Evolutionary conservation across 2,113 vertebrate genomes (phyloP).

Genomic region (Antennarius striatus): DNA sequence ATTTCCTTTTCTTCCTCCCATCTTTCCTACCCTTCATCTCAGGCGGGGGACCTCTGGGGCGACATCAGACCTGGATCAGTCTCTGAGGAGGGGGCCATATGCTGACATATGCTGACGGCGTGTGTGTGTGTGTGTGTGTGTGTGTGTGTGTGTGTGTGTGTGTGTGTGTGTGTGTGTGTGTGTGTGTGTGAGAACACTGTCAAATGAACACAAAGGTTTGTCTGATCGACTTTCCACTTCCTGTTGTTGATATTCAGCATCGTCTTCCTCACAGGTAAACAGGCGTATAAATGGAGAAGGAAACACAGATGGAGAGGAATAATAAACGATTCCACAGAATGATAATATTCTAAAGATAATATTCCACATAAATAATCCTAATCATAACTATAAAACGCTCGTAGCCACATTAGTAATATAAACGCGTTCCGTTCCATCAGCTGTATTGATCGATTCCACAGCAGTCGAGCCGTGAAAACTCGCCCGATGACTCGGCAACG

Average conservation of each 20-base stretch:
- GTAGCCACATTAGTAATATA: conserved; percentile 7
- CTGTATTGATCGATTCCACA: conserved; percentile 2
- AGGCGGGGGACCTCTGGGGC: conserved; percentile 51
- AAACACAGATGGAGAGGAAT: conserved; percentile 14
- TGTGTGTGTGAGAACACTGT: conserved; percentile 14
- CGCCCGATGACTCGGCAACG: neutral
- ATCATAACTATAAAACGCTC: conserved; percentile 31
- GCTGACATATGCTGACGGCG: conserved; percentile 65
- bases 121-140: conserved; percentile 24
- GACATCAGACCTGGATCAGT: conserved; percentile 58
- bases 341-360: conserved; percentile 12
- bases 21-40: conserved; percentile 1
- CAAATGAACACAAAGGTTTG: conserved; percentile 35
- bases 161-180: conserved; percentile 9
- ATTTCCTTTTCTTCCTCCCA: neutral
- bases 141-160: conserved; percentile 22
- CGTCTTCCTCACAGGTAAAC: too few species aligned
- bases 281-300: neutral
- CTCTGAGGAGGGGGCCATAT: conserved; percentile 64
- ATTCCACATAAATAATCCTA: conserved; percentile 24
- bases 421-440: too few species aligned
- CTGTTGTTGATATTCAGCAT: too few species aligned
- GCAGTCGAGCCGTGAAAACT: neutral
- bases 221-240: neutral
- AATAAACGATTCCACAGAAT: too few species aligned